A percentile compares a stretch with the other conserved stretches of the same genome.
phyloP scores from a whole-genome alignment of 2,113 vertebrate genomes.

The cattle (Bos taurus) region DNA sequence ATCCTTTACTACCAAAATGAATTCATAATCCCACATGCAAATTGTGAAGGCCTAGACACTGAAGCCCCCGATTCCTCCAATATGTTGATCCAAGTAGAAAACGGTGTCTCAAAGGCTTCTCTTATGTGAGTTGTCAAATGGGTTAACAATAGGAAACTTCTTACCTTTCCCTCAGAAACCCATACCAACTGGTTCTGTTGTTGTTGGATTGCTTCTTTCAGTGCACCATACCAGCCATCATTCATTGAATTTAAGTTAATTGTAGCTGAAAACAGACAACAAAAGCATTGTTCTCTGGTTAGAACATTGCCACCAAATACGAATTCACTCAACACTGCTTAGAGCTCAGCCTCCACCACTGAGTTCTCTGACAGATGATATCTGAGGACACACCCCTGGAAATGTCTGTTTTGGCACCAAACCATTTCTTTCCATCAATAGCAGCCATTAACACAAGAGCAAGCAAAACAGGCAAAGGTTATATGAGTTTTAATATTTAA shows the following conservation, averaged over 20 bases:
- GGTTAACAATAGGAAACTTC: not conserved
- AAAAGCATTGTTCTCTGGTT: not conserved
- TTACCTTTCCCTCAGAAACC: constrained; percentile 99
- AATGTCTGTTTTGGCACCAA: not conserved
- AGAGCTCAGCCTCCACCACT: not conserved
- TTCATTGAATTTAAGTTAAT: constrained; percentile 99
- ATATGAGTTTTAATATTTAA: not conserved
- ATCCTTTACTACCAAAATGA: not conserved
- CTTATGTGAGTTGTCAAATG: not conserved
- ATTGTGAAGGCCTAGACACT: not conserved
- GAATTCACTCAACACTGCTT: not conserved
- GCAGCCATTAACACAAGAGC: not conserved
- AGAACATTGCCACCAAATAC: not conserved
- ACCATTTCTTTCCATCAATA: not conserved
- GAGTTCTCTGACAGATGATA: not conserved
- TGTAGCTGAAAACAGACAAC: constrained; percentile 85
- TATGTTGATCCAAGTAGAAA: not conserved
- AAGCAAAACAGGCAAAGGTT: not conserved
- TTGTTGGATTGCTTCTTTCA: constrained; percentile 96
- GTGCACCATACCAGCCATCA: constrained; percentile 97
- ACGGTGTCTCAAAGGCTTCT: not conserved
- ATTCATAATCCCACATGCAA: not conserved
- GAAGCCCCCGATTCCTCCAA: not conserved
- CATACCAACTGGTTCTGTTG: constrained; percentile 98
- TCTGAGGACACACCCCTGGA: not conserved